Conservation (phyloP, 2,888 invertebrate species). For the Zygothrica quintamaculata region DNA sequence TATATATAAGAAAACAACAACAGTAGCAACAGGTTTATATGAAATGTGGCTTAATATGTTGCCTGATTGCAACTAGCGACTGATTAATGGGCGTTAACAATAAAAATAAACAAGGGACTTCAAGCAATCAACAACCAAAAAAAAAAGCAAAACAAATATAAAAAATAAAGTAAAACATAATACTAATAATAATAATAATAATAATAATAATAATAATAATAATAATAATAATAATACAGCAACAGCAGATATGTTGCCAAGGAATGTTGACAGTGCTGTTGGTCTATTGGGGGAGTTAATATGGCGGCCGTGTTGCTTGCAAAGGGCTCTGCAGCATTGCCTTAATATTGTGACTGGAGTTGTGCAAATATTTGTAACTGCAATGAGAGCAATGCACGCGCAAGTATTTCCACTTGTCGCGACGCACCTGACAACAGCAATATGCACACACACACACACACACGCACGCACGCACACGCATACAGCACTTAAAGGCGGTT, state of each 20-base stretch:
- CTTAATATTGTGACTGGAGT: constrained; percentile 25
- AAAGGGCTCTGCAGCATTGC: background rate
- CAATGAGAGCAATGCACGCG: constrained; percentile 79
- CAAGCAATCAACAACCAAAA: background rate
- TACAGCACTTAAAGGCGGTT: constrained; percentile 17
- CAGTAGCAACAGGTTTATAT: constrained; percentile 53
- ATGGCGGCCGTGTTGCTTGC: background rate
- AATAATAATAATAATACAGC: too few species aligned
- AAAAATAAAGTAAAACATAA: too few species aligned
- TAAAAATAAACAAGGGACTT: background rate
- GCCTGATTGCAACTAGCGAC: constrained; percentile 58
- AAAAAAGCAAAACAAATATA: background rate
- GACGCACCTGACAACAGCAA: constrained; percentile 65
- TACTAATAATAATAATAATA: too few species aligned
- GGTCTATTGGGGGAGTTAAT: background rate
- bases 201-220: too few species aligned
- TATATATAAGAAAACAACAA: constrained; percentile 16
- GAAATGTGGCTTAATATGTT: constrained; percentile 29
- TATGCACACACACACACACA: constrained; percentile 15
- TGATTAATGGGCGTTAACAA: constrained; percentile 63
- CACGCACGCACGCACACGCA: constrained; percentile 27
- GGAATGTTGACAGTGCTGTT: background rate
- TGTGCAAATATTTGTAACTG: constrained; percentile 73
- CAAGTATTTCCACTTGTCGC: constrained; percentile 73
- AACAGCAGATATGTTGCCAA: too few species aligned